These are phyloP conservation scores for Margarornis squamiger DNA, from an alignment of 2,797 vertebrate genomes.

Conservation along the genomic window DNA sequence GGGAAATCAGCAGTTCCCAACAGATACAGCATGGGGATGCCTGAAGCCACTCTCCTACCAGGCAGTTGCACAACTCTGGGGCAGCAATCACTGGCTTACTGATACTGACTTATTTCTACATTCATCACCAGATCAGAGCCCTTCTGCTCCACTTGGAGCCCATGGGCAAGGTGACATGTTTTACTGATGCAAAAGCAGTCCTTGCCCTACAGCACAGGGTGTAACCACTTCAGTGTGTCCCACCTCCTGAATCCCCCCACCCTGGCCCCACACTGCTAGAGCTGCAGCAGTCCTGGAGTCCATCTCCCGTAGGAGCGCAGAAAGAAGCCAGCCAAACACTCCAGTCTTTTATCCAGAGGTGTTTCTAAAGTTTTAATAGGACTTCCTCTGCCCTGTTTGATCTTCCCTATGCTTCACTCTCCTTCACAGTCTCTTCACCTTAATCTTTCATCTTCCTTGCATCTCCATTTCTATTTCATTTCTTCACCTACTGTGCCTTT, in stretches of 20 bases:
- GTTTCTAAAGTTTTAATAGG: background rate
- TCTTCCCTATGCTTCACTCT: background rate
- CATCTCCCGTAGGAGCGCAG: accelerated
- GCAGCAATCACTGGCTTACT: background rate
- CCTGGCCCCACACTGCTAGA: background rate
- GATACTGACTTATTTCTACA: background rate
- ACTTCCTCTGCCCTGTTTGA: background rate
- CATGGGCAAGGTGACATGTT: accelerated
- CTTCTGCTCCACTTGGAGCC: accelerated
- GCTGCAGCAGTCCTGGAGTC: background rate
- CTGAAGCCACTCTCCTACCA: background rate
- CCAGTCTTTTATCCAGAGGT: background rate
- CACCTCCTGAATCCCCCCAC: background rate
- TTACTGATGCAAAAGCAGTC: background rate
- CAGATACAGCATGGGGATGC: accelerated
- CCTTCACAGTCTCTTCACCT: background rate
- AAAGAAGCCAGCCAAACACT: background rate
- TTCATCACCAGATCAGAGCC: background rate
- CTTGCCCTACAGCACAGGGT: background rate
- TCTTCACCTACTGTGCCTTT: background rate
- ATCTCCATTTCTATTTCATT: constrained; percentile 3
- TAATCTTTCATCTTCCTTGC: background rate
- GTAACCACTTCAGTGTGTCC: background rate
- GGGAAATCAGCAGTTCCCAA: background rate
- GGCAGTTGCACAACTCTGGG: background rate